phyloP scores from a whole-genome alignment of 2,888 invertebrate species.

The Acrobasis consociella region DNA sequence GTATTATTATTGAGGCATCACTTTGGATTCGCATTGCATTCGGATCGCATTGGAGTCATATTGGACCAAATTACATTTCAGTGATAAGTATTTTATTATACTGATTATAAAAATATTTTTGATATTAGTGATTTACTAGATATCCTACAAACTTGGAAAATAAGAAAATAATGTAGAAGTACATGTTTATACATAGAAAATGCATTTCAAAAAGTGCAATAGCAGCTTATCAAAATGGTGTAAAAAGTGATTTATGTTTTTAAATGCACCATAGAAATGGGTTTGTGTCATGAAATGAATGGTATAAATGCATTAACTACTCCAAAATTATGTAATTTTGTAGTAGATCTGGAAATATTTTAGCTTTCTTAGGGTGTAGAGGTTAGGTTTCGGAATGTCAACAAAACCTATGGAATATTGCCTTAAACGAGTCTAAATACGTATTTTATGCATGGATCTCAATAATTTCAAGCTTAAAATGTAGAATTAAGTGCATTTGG shows the following conservation, averaged over 20 bases:
- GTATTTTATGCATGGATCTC: constrained; percentile 45
- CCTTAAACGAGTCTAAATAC: constrained; percentile 52
- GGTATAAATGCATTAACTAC: not conserved
- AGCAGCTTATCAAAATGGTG: not conserved
- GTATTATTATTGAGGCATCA: no score
- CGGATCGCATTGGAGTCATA: no score
- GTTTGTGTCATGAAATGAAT: not conserved
- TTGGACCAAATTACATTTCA: no score
- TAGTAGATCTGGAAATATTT: constrained; percentile 25
- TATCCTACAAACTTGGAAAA: not conserved
- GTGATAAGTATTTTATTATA: no score
- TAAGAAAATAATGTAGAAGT: not conserved
- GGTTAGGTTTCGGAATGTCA: constrained; percentile 61
- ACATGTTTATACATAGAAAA: not conserved
- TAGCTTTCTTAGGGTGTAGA: constrained; percentile 43
- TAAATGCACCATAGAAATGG: not conserved
- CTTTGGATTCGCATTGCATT: no score
- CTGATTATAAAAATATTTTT: no score
- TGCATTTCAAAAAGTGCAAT: not conserved
- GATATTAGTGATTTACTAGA: not conserved
- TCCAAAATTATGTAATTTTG: not conserved
- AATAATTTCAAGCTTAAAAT: constrained; percentile 39
- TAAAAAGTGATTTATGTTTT: not conserved
- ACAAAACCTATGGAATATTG: constrained; percentile 70
- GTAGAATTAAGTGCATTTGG: constrained; percentile 46